These are phyloP conservation scores for Panopea generosa DNA, from an alignment of 2,888 invertebrate genomes.

Conservation along the genomic window DNA sequence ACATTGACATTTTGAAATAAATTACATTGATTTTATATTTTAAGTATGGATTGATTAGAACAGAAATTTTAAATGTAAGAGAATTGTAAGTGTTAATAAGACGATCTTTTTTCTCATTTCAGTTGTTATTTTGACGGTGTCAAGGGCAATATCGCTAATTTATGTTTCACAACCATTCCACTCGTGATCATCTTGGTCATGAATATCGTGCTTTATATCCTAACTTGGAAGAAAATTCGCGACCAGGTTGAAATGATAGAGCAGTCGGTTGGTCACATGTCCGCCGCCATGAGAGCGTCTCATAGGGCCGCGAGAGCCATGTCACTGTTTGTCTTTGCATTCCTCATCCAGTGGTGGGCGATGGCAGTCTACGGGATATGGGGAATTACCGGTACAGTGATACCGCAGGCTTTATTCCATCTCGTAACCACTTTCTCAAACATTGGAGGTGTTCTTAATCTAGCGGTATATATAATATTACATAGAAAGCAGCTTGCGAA, in stretches of 20 bases:
- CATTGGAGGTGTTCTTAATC: conserved; percentile 57
- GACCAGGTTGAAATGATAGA: conserved; percentile 18
- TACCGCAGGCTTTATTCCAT: conserved; percentile 56
- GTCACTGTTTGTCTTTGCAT: conserved; percentile 60
- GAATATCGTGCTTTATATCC: conserved; percentile 42
- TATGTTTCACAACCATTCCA: conserved; percentile 55
- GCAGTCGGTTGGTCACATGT: background rate
- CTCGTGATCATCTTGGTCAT: conserved; percentile 41
- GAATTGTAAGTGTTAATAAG: no score
- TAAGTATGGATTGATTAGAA: no score
- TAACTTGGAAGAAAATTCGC: conserved; percentile 49
- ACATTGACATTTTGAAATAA: no score
- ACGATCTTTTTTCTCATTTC: no score
- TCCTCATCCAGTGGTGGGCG: conserved; percentile 63
- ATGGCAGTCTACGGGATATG: conserved; percentile 58
- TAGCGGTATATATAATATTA: conserved; percentile 50
- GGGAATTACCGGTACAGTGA: conserved; percentile 36
- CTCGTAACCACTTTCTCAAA: conserved; percentile 62
- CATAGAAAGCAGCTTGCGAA: no score
- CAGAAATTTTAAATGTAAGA: no score
- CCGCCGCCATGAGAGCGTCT: conserved; percentile 3
- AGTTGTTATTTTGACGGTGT: conserved; percentile 60
- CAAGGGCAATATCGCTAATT: conserved; percentile 40
- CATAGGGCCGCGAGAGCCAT: conserved; percentile 56
- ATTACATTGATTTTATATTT: no score